These are phyloP conservation scores for Pocota personata DNA, from an alignment of 2,888 invertebrate species.

Conservation along the genomic window DNA sequence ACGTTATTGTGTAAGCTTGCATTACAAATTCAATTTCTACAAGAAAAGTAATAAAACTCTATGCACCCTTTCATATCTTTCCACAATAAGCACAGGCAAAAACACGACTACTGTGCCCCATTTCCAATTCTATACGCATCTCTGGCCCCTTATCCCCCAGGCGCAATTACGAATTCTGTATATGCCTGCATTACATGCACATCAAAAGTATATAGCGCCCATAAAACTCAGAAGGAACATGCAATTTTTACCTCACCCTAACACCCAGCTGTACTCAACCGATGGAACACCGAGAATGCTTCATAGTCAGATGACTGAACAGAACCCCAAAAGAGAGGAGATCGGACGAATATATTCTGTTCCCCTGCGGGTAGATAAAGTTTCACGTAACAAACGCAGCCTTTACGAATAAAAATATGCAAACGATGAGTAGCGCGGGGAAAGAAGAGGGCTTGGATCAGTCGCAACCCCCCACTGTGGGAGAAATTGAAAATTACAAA, in stretches of 20 bases:
- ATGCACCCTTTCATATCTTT: neutral
- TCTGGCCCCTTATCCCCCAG: neutral
- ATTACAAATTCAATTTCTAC: constrained; percentile 14
- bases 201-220: neutral
- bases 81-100: neutral
- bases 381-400: neutral
- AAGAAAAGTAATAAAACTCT: neutral
- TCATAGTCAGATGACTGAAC: neutral
- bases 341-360: neutral
- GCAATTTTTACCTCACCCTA: neutral
- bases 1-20: too few relatives aligned
- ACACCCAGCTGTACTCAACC: neutral
- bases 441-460: neutral
- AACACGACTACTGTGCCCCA: neutral
- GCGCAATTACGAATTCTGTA: neutral
- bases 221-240: neutral
- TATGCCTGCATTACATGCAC: constrained; percentile 8
- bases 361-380: neutral
- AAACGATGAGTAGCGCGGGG: neutral
- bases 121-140: constrained; percentile 7
- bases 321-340: neutral
- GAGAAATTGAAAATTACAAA: constrained; percentile 37
- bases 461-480: neutral
- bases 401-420: neutral
- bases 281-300: neutral